Evolutionary conservation across 2,797 vertebrate genomes (phyloP), one percentile per base, ranked within the genome.

Genomic region (Pseudochaenichthys georgianus): DNA sequence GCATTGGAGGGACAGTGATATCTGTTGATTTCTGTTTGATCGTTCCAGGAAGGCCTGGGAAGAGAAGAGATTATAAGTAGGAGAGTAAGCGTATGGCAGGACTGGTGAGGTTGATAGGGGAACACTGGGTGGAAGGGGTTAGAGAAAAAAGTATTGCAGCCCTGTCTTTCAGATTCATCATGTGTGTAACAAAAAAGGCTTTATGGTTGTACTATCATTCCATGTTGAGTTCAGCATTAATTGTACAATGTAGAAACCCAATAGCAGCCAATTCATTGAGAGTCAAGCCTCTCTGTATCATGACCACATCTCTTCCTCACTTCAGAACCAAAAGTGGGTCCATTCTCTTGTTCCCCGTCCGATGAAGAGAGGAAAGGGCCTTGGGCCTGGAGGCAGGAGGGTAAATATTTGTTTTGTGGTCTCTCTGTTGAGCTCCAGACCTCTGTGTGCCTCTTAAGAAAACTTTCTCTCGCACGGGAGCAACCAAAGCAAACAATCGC

Each of bases 361-460:
- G 42, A 52, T 28, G 58, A 77, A 47, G 65, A 75, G 75, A 77
- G 76, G 66, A 69, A 79, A 79, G 69, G 73, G 69, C 81, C 81
- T 77, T 21, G 75, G 81, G 72, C 16, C 83, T 81, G 86, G 73
- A 83, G 87, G 84, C 71, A 70, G 83, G 55, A 80, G 86, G 77
- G 88, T 92, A 93, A 93, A 93, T 94, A 94, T 93, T 93, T 92
- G 89, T 91, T 91, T 89, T 89, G 87, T 70, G 88, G 88, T 83
- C 90, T 87, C 90, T 86, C 81, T 13, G 83, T 86, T 82, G 84
- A 88, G 87, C 90, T 89, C 81, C 75, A 72, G 88, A 89, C 92
- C 92, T 92, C 87, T 86, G 87, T 85, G 85, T 73, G 86, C 85
- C 91, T 88, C 90, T 89, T 92, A 93, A 92, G 89, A 93, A 93